Evolutionary conservation across 2,888 invertebrate species (phyloP), one percentile per base, ranked within the genome.

Genomic region (Drosophila emarginata): DNA sequence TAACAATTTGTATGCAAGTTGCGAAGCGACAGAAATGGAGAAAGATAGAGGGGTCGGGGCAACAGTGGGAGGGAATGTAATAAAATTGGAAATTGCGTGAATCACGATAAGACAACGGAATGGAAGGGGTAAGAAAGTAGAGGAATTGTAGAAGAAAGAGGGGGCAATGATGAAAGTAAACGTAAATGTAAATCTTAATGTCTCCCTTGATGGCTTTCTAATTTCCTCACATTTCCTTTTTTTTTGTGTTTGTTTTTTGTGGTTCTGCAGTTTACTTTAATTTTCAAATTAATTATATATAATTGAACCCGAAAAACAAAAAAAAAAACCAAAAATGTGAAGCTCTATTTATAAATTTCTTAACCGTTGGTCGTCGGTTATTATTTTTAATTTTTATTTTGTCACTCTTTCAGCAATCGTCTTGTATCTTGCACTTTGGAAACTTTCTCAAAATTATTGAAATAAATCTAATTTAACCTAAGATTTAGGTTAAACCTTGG

Each of bases 221-320:
- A 77, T 73, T 70, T 73, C 68, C 66, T 61, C 61, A 65, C 23
- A 2, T 23, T 23, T 23, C 23, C 71, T 71, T 60, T 64, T 60
- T 58, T 45, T 56, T 39, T 45, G 9, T 21, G 50, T 21, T 21
- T 21, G 21, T 61, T n/a, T 21, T 21, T 50, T 61, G 60, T 32
- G 32, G 32, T 32, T 32, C 32, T 32, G 60, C 56, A 63, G 72
- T 67, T 78, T 72, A 76, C 56, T 56, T 63, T 71, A 79, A 70
- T 77, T 78, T 78, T 78, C 80, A 70, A 79, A 75, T 77, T 78
- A 78, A 78, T 78, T 78, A 77, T 79, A 77, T 79, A 72, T 77
- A 85, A 77, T 82, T 82, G 79, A 82, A 83, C 86, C 77, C 63
- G n/a, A 74, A 53, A 7, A 54, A 32, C 11, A 45, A 53, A 32